Evolutionary conservation across 2,113 vertebrate species (phyloP).

Genomic region (Rafetus swinhoei): DNA sequence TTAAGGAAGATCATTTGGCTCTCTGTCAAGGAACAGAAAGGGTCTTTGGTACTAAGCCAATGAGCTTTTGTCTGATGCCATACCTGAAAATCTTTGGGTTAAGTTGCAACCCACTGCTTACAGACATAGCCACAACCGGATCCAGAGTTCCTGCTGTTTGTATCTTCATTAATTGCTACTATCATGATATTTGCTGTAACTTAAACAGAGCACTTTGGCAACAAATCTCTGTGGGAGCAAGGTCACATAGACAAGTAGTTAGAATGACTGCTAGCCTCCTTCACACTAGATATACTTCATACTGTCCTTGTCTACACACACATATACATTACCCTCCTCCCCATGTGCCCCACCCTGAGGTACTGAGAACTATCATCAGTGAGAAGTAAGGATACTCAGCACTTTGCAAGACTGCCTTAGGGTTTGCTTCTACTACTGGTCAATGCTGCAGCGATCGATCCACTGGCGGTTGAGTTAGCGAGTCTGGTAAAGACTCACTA

Average conservation of each 20-base stretch:
- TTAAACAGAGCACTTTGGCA: slow-evolving; percentile 43
- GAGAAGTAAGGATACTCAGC: background rate
- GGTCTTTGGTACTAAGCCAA: background rate
- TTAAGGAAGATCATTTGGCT: slow-evolving; percentile 23
- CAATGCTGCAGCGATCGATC: no score
- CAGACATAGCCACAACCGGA: slow-evolving; percentile 43
- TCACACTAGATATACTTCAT: slow-evolving; percentile 29
- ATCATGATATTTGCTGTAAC: background rate
- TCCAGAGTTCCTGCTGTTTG: background rate
- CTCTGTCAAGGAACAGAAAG: slow-evolving; percentile 29
- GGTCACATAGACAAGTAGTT: slow-evolving; percentile 25
- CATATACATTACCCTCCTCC: slow-evolving; percentile 6
- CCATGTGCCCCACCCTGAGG: slow-evolving; percentile 31
- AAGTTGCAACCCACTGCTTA: slow-evolving; percentile 38
- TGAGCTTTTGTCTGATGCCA: slow-evolving; percentile 29
- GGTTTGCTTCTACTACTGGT: background rate
- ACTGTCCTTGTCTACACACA: background rate
- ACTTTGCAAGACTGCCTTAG: background rate
- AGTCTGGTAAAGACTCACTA: no score
- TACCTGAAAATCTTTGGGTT: slow-evolving; percentile 54
- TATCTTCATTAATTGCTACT: slow-evolving; percentile 27
- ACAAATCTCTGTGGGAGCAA: slow-evolving; percentile 10
- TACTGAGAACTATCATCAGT: background rate
- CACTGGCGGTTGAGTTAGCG: no score
- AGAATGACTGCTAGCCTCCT: slow-evolving; percentile 48